Evolutionary conservation across 2,888 invertebrate species (phyloP), one percentile per base, ranked within the genome.

Genomic region (Polydesmus complanatus): DNA sequence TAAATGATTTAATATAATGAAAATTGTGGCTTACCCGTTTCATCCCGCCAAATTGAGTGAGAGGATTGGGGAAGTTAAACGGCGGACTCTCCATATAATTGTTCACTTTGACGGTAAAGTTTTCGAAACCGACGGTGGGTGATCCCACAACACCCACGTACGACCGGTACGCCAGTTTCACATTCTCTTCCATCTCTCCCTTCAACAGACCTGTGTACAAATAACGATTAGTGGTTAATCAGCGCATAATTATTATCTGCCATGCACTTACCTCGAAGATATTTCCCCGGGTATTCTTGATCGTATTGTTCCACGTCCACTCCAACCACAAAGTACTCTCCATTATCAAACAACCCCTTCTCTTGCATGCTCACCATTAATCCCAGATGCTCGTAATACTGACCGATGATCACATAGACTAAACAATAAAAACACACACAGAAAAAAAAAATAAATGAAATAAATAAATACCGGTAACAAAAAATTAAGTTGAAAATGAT

Each of bases 281-380:
- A 93, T 66, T 85, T 84, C 55, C 82, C 80, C 0, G 93, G 89
- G 62, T 84, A 81, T 23, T 81, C 66, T n/a, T 66, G 66, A 69
- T 91, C 87, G 74, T 92, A 94, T 69, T 90, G 87, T 67, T 90
- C 89, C 18, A 90, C 83, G 70, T 91, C 88, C 3, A 94, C 88
- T 3, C 94, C 94, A 23, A 94, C 85, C 1, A 91, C 93, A 72
- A 90, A 92, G 72, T 94, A 95, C 71, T 93, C 89, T n/a, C 93
- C 85, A 70, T 84, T 83, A 67, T 88, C 83, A 63, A 94, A 78
- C 0, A 94, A 80, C 63, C 88, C 84, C 74, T 83, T 81, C 65
- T 88, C 82, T 66, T 92, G 84, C 74, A 94, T 79, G 50, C 90
- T 88, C 61, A 88, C 79, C 83, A 94, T 82, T n/a, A 94, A 78